A percentile compares a stretch with the other conserved stretches of the same genome.
Evolutionary conservation across 2,797 vertebrate species (phyloP).

Genomic region (Gymnocypris eckloni): DNA sequence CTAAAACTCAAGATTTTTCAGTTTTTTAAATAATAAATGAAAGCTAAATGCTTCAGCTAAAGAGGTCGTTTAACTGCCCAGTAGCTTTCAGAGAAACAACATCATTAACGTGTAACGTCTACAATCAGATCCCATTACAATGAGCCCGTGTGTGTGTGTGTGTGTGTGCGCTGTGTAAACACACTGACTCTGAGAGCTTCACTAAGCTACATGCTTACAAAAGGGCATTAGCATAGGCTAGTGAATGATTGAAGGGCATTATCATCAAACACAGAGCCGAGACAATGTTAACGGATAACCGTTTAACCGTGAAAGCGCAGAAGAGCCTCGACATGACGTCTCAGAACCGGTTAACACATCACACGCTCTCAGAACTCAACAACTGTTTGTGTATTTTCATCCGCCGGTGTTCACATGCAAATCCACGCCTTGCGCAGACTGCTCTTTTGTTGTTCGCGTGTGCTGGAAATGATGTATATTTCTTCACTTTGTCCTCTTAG

Average conservation of each 20-base stretch:
- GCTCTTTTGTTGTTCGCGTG: not conserved
- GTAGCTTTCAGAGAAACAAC: conserved; percentile 10
- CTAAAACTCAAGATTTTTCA: not conserved
- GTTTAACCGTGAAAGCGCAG: conserved; percentile 3
- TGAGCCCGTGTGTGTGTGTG: conserved; percentile 46
- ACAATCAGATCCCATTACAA: conserved; percentile 46
- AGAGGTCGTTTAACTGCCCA: not conserved
- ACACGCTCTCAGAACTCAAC: not conserved
- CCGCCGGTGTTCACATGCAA: conserved; percentile 3
- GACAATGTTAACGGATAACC: conserved; percentile 26
- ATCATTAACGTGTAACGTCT: not conserved
- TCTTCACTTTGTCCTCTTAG: not conserved
- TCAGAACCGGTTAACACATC: not conserved
- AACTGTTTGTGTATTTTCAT: not conserved
- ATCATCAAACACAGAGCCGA: not conserved
- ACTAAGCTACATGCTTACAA: conserved; percentile 4
- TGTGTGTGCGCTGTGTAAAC: conserved; percentile 41
- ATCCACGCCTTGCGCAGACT: not conserved
- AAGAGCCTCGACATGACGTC: not conserved
- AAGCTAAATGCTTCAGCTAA: not conserved
- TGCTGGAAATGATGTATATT: not conserved
- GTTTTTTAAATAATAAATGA: not conserved
- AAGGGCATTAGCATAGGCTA: conserved; percentile 58
- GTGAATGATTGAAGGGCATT: conserved; percentile 19
- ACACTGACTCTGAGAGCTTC: conserved; percentile 4